phyloP scores from a whole-genome alignment of 1,140 invertebrate species.

The Carposina sasakii region DNA sequence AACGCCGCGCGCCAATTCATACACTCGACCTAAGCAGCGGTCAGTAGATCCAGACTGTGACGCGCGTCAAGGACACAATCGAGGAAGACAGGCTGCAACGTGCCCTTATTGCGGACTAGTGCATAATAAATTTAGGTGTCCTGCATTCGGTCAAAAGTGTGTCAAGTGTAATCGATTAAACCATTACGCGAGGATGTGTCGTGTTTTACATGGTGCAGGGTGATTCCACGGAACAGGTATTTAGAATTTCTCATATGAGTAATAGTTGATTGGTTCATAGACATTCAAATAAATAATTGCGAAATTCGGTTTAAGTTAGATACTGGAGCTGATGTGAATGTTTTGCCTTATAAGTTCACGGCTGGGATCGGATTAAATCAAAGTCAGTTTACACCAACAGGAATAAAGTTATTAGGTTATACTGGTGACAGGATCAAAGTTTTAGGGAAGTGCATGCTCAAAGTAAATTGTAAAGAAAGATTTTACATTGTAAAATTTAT shows the following conservation, averaged over 20 bases:
- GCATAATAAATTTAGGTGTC: background rate
- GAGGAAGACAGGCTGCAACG: background rate
- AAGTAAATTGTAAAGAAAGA: background rate
- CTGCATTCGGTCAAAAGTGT: constrained; percentile 3
- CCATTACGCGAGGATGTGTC: constrained; percentile 9
- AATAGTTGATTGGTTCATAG: constrained; percentile 4
- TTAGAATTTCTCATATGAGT: background rate
- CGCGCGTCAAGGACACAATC: background rate
- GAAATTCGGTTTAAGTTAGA: constrained; percentile 5
- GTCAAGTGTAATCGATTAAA: background rate
- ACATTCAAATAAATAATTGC: background rate
- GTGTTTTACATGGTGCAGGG: background rate
- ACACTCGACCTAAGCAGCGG: background rate
- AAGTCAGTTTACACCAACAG: background rate
- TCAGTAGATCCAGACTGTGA: background rate
- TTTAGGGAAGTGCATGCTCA: background rate
- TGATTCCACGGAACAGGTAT: constrained; percentile 5
- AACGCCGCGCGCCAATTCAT: background rate
- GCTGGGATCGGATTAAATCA: background rate
- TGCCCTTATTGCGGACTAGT: background rate
- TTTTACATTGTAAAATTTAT: constrained; percentile 1
- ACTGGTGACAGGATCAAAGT: background rate
- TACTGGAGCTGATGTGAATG: constrained; percentile 9
- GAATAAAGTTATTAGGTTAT: background rate
- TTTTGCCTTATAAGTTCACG: constrained; percentile 1